phyloP scores from a whole-genome alignment of 2,888 invertebrate genomes.

The Eugnorisma glareosa region DNA sequence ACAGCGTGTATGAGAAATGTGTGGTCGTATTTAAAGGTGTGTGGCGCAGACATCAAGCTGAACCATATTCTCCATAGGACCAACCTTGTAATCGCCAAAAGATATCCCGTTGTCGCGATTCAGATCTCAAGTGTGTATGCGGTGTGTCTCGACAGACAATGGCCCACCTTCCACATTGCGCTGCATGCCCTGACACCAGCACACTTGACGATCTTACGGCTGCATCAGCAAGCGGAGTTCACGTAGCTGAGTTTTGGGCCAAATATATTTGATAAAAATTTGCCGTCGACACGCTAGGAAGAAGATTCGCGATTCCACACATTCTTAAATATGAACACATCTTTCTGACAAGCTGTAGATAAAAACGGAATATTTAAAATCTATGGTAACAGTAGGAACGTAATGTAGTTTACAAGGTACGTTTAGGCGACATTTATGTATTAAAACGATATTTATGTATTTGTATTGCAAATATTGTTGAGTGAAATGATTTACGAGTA shows the following conservation, averaged over 20 bases:
- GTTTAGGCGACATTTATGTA: slow-evolving; percentile 25
- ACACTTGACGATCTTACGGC: no score
- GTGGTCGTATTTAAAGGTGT: not conserved
- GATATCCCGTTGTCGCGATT: no score
- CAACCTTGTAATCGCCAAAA: not conserved
- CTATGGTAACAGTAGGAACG: slow-evolving; percentile 48
- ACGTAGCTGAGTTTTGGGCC: no score
- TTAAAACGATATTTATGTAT: slow-evolving; percentile 17
- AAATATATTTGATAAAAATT: no score
- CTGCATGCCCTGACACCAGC: no score
- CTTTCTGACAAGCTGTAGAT: not conserved
- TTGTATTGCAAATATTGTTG: not conserved
- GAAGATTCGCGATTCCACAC: not conserved
- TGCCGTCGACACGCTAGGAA: no score
- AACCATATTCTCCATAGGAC: not conserved
- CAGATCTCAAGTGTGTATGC: no score
- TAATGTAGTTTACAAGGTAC: slow-evolving; percentile 35
- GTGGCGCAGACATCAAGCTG: not conserved
- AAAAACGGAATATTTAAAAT: slow-evolving; percentile 33
- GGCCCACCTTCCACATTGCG: no score
- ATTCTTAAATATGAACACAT: not conserved
- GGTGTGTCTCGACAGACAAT: no score
- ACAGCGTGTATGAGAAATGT: not conserved
- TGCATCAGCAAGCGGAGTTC: no score
- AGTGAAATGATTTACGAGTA: not conserved